Conservation (phyloP, 1,140 invertebrate genomes). For the Portunus trituberculatus region DNA sequence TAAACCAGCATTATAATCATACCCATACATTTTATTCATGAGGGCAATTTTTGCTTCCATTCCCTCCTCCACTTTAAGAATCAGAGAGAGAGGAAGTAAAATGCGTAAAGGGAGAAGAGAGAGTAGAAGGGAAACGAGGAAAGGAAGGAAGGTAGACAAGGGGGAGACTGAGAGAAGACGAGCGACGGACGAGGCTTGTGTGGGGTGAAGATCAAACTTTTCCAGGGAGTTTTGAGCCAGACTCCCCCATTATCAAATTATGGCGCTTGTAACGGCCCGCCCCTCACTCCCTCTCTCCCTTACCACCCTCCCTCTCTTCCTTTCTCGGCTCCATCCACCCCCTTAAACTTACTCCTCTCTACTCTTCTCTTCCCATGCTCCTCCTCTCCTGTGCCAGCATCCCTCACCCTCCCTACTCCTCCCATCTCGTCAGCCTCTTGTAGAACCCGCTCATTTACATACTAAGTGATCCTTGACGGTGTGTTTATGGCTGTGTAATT, state of each 20-base stretch:
- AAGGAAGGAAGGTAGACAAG: not conserved
- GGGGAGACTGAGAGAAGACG: not conserved
- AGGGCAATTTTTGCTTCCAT: too few species aligned
- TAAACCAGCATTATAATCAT: too few species aligned
- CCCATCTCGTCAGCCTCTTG: not conserved
- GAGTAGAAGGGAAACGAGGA: not conserved
- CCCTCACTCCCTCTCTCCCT: not conserved
- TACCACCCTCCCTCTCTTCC: not conserved
- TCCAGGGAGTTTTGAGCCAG: not conserved
- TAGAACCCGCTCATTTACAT: constrained; percentile 3
- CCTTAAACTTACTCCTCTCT: not conserved
- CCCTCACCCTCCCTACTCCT: not conserved
- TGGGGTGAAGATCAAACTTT: not conserved
- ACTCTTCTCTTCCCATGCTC: not conserved
- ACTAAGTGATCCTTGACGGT: constrained; percentile 11
- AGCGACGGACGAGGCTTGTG: not conserved
- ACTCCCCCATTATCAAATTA: not conserved
- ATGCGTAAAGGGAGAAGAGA: too few species aligned
- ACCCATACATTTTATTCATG: too few species aligned
- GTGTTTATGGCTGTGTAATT: not conserved
- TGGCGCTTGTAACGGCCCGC: not conserved
- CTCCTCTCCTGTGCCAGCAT: not conserved
- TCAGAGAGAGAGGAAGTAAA: too few species aligned
- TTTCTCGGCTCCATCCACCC: not conserved
- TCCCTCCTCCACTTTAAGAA: too few species aligned